Conservation (phyloP, 2,113 vertebrate genomes). For the Reinhardtius hippoglossoides region DNA sequence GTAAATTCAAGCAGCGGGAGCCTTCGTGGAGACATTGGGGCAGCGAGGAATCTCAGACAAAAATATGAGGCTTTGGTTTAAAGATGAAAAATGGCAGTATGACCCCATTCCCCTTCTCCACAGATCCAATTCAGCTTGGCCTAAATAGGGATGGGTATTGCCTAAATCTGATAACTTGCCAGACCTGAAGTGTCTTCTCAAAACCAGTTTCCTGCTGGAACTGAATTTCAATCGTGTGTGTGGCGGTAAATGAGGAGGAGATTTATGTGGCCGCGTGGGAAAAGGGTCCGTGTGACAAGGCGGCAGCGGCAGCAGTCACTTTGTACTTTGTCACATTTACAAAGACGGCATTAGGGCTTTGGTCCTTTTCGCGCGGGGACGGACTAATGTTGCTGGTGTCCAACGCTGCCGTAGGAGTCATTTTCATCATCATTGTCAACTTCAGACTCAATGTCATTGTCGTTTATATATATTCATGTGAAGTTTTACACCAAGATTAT, state of each 20-base stretch:
- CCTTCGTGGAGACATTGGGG: constrained; percentile 34
- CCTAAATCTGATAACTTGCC: constrained; percentile 61
- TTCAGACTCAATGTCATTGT: constrained; percentile 26
- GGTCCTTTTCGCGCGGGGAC: constrained; percentile 59
- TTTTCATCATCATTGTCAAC: constrained; percentile 55
- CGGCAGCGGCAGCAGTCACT: constrained; percentile 57
- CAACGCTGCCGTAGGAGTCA: constrained; percentile 41
- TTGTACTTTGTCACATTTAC: constrained; percentile 75
- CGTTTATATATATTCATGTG: too few relatives aligned
- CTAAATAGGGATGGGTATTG: constrained; percentile 68
- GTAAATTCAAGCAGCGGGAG: constrained; percentile 46
- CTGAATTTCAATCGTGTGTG: constrained; percentile 71
- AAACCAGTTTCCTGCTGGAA: constrained; percentile 66
- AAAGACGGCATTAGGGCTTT: constrained; percentile 69
- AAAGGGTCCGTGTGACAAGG: constrained; percentile 65
- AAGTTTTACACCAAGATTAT: constrained; percentile 1
- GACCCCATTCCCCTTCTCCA: constrained; percentile 57
- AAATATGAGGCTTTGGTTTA: constrained; percentile 72
- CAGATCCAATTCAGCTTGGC: constrained; percentile 63
- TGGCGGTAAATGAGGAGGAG: constrained; percentile 70
- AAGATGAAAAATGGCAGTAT: constrained; percentile 71
- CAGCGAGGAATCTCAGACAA: constrained; percentile 45
- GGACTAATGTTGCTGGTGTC: constrained; percentile 32
- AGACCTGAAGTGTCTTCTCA: constrained; percentile 71
- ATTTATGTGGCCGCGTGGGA: constrained; percentile 72